phyloP scores from a whole-genome alignment of 2,113 vertebrate genomes.

The Heliornis fulica region DNA sequence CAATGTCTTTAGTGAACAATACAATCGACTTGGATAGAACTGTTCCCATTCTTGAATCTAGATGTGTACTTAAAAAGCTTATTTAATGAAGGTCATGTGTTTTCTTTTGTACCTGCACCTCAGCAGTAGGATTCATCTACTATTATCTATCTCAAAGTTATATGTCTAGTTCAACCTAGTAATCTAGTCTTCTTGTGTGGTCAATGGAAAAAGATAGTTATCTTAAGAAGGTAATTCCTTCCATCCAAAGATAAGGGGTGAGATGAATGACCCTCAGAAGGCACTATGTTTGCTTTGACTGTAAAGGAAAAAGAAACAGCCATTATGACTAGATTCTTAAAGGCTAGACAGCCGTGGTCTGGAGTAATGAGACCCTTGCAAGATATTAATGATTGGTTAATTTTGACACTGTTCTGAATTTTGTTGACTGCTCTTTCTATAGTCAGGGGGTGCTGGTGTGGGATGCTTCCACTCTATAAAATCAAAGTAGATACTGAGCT shows the following conservation, averaged over 20 bases:
- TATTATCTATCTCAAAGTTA: background rate
- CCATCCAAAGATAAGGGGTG: background rate
- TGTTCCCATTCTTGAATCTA: background rate
- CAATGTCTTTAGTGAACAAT: background rate
- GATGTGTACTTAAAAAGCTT: background rate
- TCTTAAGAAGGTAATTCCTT: background rate
- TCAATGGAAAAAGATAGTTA: background rate
- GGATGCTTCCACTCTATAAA: background rate
- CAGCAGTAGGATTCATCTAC: background rate
- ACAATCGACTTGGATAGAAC: background rate
- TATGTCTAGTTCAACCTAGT: background rate
- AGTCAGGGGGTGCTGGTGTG: no score
- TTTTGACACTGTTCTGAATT: background rate
- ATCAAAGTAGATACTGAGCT: background rate
- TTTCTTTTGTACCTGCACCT: background rate
- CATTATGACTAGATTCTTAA: background rate
- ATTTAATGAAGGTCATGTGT: background rate
- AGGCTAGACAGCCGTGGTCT: background rate
- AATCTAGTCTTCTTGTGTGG: background rate
- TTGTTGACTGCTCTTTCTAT: background rate
- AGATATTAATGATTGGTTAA: background rate
- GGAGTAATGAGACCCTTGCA: background rate
- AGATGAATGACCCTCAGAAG: background rate
- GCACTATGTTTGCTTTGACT: background rate
- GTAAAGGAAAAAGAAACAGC: background rate